Percentiles rank a stretch among this genome's conserved stretches.
These are phyloP conservation scores for Tympanoctomys barrerae DNA, from an alignment of 2,797 vertebrate genomes.

Conservation along the genomic window DNA sequence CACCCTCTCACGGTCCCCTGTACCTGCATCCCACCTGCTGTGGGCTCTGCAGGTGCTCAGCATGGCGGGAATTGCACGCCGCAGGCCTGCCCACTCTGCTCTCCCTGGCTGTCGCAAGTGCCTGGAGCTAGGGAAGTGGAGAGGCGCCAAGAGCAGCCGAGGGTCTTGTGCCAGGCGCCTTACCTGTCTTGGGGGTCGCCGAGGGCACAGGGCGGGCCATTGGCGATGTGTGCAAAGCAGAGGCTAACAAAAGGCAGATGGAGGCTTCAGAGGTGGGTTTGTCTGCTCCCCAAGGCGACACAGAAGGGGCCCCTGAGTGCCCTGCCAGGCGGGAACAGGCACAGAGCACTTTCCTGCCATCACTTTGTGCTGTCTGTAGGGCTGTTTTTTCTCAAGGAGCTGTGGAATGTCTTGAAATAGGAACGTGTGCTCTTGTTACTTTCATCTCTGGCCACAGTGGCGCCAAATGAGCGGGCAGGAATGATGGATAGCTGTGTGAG, in stretches of 20 bases:
- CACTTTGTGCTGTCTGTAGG: not conserved
- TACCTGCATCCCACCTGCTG: not conserved
- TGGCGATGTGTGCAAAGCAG: too few species aligned
- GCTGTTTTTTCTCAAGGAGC: not conserved
- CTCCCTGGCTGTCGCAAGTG: not conserved
- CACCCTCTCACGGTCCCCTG: not conserved
- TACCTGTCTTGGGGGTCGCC: not conserved
- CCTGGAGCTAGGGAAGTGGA: not conserved
- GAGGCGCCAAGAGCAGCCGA: not conserved
- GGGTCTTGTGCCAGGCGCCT: not conserved
- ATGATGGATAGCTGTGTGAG: rapidly evolving
- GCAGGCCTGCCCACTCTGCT: not conserved
- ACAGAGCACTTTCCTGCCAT: not conserved
- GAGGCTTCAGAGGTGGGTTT: not conserved
- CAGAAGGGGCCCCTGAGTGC: rapidly evolving
- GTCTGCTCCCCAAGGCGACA: not conserved
- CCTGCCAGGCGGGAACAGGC: not conserved
- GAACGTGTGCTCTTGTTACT: too few species aligned
- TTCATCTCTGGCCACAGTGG: not conserved
- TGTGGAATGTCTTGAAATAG: not conserved
- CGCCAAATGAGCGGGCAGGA: too few species aligned
- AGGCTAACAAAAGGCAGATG: not conserved
- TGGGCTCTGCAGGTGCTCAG: not conserved
- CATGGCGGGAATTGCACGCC: rapidly evolving
- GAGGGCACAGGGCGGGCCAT: rapidly evolving